phyloP scores from a whole-genome alignment of 2,797 vertebrate genomes.

The Clarias platycephalus region DNA sequence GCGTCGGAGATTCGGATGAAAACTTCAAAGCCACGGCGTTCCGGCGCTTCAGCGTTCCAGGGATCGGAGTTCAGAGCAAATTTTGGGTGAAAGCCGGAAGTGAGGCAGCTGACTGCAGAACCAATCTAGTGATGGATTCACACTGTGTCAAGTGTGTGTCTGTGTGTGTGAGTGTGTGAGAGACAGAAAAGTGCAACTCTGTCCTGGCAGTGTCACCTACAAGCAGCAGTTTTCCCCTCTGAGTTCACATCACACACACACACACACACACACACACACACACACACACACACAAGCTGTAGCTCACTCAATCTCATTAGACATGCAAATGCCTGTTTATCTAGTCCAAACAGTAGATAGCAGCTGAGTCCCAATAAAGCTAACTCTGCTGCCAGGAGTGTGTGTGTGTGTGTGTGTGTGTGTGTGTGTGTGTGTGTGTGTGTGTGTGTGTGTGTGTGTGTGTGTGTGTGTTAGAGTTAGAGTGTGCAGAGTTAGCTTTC shows the following conservation, averaged over 20 bases:
- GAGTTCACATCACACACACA: constrained; percentile 25
- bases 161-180: neutral
- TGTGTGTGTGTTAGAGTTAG: constrained; percentile 21
- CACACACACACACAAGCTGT: constrained; percentile 20
- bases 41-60: too few relatives aligned
- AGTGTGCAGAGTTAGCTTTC: neutral
- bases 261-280: constrained; percentile 29
- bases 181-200: neutral
- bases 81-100: neutral
- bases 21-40: too few relatives aligned
- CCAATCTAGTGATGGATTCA: neutral
- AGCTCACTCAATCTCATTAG: constrained; percentile 54
- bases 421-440: constrained; percentile 11
- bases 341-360: constrained; percentile 79
- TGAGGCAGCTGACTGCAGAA: neutral
- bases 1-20: neutral
- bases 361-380: constrained; percentile 75
- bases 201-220: neutral
- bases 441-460: constrained; percentile 6
- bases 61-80: neutral
- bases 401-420: constrained; percentile 10
- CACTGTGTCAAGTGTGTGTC: neutral
- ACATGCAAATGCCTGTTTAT: constrained; percentile 80
- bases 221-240: constrained; percentile 10
- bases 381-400: constrained; percentile 43